phyloP scores from a whole-genome alignment of 2,113 vertebrate species.

The Tamias sibiricus region DNA sequence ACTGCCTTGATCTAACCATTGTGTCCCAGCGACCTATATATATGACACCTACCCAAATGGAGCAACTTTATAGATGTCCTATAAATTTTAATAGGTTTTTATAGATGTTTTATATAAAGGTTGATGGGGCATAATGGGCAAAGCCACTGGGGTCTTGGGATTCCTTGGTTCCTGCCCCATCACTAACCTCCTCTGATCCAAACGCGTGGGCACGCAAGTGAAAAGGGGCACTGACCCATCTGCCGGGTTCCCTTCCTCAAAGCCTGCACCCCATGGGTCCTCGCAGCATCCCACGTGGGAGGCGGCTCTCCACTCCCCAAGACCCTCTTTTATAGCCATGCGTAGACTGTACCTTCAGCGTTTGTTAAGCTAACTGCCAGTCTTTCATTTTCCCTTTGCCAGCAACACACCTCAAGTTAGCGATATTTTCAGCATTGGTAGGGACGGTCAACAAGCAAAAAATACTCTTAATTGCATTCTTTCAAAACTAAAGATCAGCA shows the following conservation, averaged over 20 bases:
- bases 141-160: neutral
- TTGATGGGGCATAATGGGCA: no score
- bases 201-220: neutral
- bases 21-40: no score
- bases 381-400: neutral
- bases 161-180: neutral
- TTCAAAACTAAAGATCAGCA: neutral
- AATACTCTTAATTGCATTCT: neutral
- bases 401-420: neutral
- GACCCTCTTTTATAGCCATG: neutral
- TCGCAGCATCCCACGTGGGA: neutral
- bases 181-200: neutral
- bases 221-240: rapidly evolving
- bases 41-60: no score
- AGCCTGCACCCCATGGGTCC: neutral
- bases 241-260: neutral
- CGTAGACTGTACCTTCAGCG: neutral
- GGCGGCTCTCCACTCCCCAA: neutral
- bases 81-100: no score
- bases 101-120: no score
- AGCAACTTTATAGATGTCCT: no score
- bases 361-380: neutral
- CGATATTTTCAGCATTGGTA: neutral
- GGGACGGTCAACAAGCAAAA: constrained; percentile 8
- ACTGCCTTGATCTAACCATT: neutral